phyloP scores from a whole-genome alignment of 1,140 invertebrate genomes.

The Sesamia nonagrioides region DNA sequence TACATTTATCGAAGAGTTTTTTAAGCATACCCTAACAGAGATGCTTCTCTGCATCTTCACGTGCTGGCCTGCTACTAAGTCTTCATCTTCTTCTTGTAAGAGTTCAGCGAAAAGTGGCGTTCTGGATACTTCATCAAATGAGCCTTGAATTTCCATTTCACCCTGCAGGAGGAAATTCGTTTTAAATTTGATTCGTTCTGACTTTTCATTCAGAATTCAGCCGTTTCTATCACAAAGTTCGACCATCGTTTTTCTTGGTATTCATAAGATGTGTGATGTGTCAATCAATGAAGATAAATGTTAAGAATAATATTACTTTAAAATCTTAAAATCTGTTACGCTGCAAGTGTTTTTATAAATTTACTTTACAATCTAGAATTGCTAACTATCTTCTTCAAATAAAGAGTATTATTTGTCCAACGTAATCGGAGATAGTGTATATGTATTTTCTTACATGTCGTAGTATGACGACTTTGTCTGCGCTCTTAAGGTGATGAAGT shows the following conservation, averaged over 20 bases:
- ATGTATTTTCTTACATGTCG: conserved; percentile 84
- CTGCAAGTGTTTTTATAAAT: background rate
- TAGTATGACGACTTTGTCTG: conserved; percentile 90
- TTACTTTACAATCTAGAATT: background rate
- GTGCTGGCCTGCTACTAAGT: conserved; percentile 50
- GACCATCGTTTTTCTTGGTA: no score
- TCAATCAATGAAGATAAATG: background rate
- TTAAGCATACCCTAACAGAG: conserved; percentile 66
- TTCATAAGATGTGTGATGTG: no score
- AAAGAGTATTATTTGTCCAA: background rate
- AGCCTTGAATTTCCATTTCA: conserved; percentile 90
- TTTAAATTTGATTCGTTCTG: no score
- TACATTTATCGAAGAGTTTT: background rate
- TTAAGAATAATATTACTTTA: background rate
- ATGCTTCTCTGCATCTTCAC: conserved; percentile 66
- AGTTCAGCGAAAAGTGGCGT: conserved; percentile 82
- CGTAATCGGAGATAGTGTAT: background rate
- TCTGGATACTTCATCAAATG: conserved; percentile 86
- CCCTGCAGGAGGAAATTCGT: conserved; percentile 85
- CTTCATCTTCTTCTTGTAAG: conserved; percentile 75
- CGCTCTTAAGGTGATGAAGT: conserved; percentile 93
- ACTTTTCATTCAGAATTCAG: no score
- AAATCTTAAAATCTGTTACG: no score
- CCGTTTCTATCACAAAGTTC: no score
- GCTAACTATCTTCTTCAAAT: background rate